phyloP scores from a whole-genome alignment of 2,888 invertebrate species.

The Hanleya hanleyi region DNA sequence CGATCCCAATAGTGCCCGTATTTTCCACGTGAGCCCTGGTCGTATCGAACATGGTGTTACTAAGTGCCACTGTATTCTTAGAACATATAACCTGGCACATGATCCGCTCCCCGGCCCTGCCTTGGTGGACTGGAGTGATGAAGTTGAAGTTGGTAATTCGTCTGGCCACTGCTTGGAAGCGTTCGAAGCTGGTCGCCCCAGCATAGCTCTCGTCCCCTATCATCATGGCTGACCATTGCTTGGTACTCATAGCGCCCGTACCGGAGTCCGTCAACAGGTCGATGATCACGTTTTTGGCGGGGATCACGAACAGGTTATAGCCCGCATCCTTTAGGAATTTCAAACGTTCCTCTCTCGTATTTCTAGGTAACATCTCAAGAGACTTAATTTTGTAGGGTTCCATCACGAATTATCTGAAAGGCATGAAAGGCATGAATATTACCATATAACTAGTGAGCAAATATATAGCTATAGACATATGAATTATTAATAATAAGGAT shows the following conservation, averaged over 20 bases:
- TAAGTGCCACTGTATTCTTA: slow-evolving; percentile 2
- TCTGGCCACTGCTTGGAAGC: background rate
- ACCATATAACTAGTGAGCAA: no score
- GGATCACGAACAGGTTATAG: background rate
- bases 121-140: slow-evolving; percentile 30
- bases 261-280: slow-evolving; percentile 1
- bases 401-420: no score
- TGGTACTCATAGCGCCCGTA: slow-evolving; percentile 2
- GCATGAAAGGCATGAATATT: no score
- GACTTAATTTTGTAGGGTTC: slow-evolving; percentile 8
- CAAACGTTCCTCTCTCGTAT: background rate
- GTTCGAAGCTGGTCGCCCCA: slow-evolving; percentile 6
- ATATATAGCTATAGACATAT: no score
- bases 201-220: slow-evolving; percentile 16
- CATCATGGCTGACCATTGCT: slow-evolving; percentile 8
- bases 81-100: slow-evolving; percentile 6
- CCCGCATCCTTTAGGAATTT: background rate
- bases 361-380: background rate
- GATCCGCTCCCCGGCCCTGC: slow-evolving; percentile 21
- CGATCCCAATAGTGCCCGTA: slow-evolving; percentile 2
- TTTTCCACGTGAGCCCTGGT: slow-evolving; percentile 12
- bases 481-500: no score
- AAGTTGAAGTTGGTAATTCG: slow-evolving; percentile 1
- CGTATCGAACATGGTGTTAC: slow-evolving; percentile 31
- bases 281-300: background rate